phyloP scores from a whole-genome alignment of 2,113 vertebrate species.

The mouse (Mus musculus) region GRCm39 chr5:38943001-38943500 shows the following conservation, averaged over 20 bases:
- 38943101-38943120: not conserved
- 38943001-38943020: not conserved
- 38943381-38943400: not conserved
- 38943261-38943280: rapidly evolving
- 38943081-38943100: not conserved
- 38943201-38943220: rapidly evolving
- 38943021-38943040: rapidly evolving
- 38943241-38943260: rapidly evolving
- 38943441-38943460: not conserved
- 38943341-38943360: not conserved
- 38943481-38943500: rapidly evolving
- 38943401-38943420: not conserved
- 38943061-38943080: not conserved
- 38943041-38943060: not conserved
- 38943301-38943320: rapidly evolving
- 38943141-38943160: not conserved
- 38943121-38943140: not conserved
- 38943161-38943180: rapidly evolving
- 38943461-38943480: rapidly evolving
- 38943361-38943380: not conserved
- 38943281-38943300: rapidly evolving
- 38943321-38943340: rapidly evolving
- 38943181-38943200: rapidly evolving
- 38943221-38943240: not conserved
- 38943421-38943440: rapidly evolving